These are phyloP conservation scores for Zaprionus ornatus DNA, from an alignment of 1,140 invertebrate genomes.

Conservation along the genomic window DNA sequence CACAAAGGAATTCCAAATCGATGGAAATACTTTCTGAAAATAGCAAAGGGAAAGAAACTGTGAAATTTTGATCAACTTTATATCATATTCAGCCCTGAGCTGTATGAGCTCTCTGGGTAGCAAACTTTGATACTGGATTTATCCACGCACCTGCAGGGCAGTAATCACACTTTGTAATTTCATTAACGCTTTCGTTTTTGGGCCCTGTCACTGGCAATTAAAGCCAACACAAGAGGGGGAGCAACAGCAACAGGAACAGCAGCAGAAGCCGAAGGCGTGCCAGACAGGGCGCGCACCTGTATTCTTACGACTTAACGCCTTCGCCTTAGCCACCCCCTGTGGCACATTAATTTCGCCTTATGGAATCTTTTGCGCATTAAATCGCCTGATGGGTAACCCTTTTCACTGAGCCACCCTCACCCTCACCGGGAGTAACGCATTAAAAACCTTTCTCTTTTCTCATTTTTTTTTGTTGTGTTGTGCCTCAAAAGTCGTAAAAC, in stretches of 20 bases:
- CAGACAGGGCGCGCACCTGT: background rate
- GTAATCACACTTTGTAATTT: constrained; percentile 62
- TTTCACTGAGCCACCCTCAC: background rate
- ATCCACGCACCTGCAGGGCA: constrained; percentile 8
- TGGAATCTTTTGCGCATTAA: constrained; percentile 64
- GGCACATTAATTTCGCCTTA: constrained; percentile 60
- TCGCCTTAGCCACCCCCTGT: constrained; percentile 10
- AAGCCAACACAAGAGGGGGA: background rate
- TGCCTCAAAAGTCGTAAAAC: constrained; percentile 76
- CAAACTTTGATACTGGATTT: constrained; percentile 18
- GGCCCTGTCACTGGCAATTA: constrained; percentile 48
- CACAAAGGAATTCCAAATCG: background rate
- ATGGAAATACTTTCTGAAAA: background rate
- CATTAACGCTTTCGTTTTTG: constrained; percentile 50
- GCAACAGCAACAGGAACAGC: no score
- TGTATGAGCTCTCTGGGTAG: constrained; percentile 9
- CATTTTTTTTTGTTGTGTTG: constrained; percentile 44
- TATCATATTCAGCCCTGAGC: background rate
- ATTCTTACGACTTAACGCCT: background rate
- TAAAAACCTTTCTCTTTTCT: constrained; percentile 47
- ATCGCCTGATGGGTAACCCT: constrained; percentile 45
- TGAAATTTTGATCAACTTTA: background rate
- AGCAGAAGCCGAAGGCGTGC: background rate
- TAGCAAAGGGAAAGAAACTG: background rate
- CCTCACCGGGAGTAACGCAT: constrained; percentile 60